A percentile compares a stretch with the other conserved stretches of the same genome.
phyloP scores from a whole-genome alignment of 2,113 vertebrate species.

The Morone saxatilis region DNA sequence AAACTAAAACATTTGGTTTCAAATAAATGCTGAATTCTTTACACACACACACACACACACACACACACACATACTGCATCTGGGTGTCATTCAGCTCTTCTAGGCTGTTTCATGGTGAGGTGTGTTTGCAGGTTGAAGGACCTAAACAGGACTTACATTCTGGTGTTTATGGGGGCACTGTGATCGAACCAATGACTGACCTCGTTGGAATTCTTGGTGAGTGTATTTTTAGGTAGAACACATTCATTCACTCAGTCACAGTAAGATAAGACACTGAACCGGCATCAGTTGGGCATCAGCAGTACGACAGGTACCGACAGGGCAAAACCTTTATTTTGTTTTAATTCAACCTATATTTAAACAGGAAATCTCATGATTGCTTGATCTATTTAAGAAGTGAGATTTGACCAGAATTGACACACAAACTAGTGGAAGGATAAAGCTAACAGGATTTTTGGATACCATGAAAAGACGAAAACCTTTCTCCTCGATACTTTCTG shows the following conservation, averaged over 20 bases:
- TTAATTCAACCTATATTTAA: not conserved
- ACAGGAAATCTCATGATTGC: too few species aligned
- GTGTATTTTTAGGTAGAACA: not conserved
- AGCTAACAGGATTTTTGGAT: not conserved
- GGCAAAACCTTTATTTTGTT: not conserved
- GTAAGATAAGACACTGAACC: not conserved
- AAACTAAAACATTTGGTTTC: not conserved
- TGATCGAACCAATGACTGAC: conserved; percentile 87
- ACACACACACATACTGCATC: not conserved
- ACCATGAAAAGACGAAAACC: not conserved
- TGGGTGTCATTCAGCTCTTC: not conserved
- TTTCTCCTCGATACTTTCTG: not conserved
- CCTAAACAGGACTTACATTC: conserved; percentile 86
- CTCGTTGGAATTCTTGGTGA: conserved; percentile 85
- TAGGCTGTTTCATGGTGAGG: not conserved
- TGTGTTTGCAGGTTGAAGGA: conserved; percentile 80
- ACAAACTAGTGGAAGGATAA: too few species aligned
- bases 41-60: not conserved
- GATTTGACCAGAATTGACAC: not conserved
- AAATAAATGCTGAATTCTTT: not conserved
- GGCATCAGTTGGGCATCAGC: too few species aligned
- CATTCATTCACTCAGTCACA: not conserved
- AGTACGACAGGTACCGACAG: too few species aligned
- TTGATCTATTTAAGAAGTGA: not conserved
- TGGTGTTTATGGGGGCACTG: conserved; percentile 84